phyloP scores from a whole-genome alignment of 2,797 vertebrate genomes.

The Netta rufina region DNA sequence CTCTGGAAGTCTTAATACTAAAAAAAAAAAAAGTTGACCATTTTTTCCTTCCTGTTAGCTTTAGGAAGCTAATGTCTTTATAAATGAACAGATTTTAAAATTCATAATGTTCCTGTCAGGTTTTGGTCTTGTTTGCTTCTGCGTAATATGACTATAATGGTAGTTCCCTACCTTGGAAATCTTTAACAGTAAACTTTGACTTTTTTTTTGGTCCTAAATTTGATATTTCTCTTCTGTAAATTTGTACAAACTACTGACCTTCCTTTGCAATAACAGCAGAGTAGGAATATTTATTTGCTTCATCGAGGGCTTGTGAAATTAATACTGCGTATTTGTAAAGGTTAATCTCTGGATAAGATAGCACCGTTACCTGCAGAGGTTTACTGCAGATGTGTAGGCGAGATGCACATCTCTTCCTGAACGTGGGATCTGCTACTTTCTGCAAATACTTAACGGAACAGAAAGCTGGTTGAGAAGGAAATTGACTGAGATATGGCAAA shows the following conservation, averaged over 20 bases:
- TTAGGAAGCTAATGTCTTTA: neutral
- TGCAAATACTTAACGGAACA: rapidly evolving
- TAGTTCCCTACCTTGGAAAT: neutral
- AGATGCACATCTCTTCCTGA: neutral
- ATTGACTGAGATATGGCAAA: neutral
- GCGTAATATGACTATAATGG: neutral
- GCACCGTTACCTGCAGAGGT: neutral
- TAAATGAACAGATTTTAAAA: neutral
- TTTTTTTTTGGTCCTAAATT: neutral
- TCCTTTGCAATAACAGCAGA: neutral
- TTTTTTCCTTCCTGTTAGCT: neutral
- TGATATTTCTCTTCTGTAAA: neutral
- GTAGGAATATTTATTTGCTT: neutral
- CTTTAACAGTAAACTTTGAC: neutral
- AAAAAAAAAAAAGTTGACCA: neutral
- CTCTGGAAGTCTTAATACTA: neutral
- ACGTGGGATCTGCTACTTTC: neutral
- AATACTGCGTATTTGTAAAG: neutral
- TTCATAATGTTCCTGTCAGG: neutral
- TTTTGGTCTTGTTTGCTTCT: neutral
- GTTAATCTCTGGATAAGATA: neutral
- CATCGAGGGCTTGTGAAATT: neutral
- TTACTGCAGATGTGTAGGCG: neutral
- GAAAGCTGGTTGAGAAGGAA: neutral
- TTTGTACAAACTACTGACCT: neutral